Evolutionary conservation across 2,888 invertebrate species (phyloP).

Genomic region (Ophraella communa): DNA sequence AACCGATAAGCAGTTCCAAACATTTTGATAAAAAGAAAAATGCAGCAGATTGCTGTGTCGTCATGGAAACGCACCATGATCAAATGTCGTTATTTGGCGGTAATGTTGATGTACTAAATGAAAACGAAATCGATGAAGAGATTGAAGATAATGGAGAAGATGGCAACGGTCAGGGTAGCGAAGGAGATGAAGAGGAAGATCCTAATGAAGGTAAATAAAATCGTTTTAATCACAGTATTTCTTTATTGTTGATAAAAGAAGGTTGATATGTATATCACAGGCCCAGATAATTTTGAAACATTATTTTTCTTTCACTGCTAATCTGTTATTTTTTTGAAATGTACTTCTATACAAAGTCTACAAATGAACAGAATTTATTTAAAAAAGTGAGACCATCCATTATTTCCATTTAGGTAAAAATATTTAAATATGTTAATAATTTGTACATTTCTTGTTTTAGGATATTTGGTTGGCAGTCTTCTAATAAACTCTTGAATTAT

Average conservation of each 20-base stretch:
- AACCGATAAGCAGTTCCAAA: constrained; percentile 28
- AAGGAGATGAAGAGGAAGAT: constrained; percentile 23
- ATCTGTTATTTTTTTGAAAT: too few relatives aligned
- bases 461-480: constrained; percentile 26
- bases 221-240: not conserved
- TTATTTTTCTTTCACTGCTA: too few relatives aligned
- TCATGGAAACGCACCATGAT: constrained; percentile 57
- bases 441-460: constrained; percentile 7
- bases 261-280: too few relatives aligned
- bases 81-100: constrained; percentile 56
- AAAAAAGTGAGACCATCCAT: too few relatives aligned
- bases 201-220: constrained; percentile 18
- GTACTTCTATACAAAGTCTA: too few relatives aligned
- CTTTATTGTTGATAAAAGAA: too few relatives aligned
- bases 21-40: constrained; percentile 25
- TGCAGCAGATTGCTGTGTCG: constrained; percentile 55
- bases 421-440: not conserved
- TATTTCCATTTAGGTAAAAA: too few relatives aligned
- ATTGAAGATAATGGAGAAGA: constrained; percentile 10
- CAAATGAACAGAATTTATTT: too few relatives aligned
- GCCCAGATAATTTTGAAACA: too few relatives aligned
- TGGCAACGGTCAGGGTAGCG: constrained; percentile 10
- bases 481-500: constrained; percentile 22
- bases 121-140: constrained; percentile 11
- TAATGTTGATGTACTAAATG: constrained; percentile 40